Conservation (phyloP, 2,888 invertebrate species). For the Rotaria magnacalcarata region DNA sequence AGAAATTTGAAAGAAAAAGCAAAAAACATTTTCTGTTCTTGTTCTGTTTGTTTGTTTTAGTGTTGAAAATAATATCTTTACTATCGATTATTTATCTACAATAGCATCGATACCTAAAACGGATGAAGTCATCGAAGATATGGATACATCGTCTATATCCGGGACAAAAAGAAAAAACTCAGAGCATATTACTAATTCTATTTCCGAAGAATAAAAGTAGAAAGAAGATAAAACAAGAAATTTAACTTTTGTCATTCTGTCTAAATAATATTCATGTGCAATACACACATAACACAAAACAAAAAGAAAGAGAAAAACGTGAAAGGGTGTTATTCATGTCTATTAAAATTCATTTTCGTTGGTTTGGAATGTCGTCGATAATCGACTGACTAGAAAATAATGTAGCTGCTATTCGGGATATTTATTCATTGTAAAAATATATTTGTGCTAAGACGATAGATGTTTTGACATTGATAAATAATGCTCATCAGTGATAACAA, state of each 20-base stretch:
- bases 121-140: background rate
- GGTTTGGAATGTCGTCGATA: background rate
- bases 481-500: conserved; percentile 40
- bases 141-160: background rate
- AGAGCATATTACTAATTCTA: background rate
- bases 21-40: background rate
- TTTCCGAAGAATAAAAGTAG: conserved; percentile 20
- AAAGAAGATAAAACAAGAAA: background rate
- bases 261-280: background rate
- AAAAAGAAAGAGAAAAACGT: background rate
- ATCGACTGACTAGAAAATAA: conserved; percentile 4
- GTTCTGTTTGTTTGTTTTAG: background rate
- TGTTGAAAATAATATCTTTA: conserved; percentile 25
- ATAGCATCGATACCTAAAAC: background rate
- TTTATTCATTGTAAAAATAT: background rate
- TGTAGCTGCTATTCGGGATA: background rate
- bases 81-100: background rate
- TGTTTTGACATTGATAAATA: conserved; percentile 19
- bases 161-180: background rate
- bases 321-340: background rate
- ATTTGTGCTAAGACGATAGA: background rate
- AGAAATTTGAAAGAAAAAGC: background rate
- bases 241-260: background rate
- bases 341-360: background rate
- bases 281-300: background rate